Base-by-base conservation (phyloP, 2,113 vertebrate species). In the Equus przewalskii region DNA sequence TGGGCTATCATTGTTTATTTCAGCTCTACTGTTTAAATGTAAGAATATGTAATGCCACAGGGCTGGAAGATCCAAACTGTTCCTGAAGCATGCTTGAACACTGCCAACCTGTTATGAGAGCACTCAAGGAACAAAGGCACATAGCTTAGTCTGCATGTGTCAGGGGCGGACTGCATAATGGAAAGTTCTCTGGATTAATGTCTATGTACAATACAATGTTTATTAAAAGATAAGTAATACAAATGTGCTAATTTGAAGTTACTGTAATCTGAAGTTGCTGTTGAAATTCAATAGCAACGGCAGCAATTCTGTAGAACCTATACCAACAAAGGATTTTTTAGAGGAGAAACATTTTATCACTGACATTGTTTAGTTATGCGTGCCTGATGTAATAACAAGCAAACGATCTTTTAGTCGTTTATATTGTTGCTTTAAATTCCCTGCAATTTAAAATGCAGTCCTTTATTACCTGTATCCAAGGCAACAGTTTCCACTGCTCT, bases 381-480 rank as follows among this genome's bases (percentile, higher is more conserved):
- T 84, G 7, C 18, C 21, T 6, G 19, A 36, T 2, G 21, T 33
- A 58, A 64, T 84, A 85, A 49, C 14, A 81, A 67, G 1, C 16
- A 82, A 96, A 41, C 24, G 14, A 49, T 67, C 24, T 85, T 95
- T 84, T 81, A 85, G 49, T 86, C 44, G 82, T 73, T 94, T 56
- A 46, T 5, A 33, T 19, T 91, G 14, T 70, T 60, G 21, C 46
- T 41, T 56, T 79, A 83, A 93, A 70, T 54, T 75, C 24, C 10
- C 44, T 89, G 12, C 44, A 21, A 89, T 80, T 81, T 79, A 64
- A 91, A 97, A 95, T 60, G 2, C 7, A 69, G 56, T 78, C 19
- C 21, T 62, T 92, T 60, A 44, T 64, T 83, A 80, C 5, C 16
- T 72, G 0, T 62, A 70, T 46, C 64, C 36, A n/a, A 54, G 41